Percentiles rank a stretch among this genome's conserved stretches.
These are phyloP conservation scores for Phenganax marumi DNA, from an alignment of 92 coral and sea anemone genomes.

Conservation along the genomic window DNA sequence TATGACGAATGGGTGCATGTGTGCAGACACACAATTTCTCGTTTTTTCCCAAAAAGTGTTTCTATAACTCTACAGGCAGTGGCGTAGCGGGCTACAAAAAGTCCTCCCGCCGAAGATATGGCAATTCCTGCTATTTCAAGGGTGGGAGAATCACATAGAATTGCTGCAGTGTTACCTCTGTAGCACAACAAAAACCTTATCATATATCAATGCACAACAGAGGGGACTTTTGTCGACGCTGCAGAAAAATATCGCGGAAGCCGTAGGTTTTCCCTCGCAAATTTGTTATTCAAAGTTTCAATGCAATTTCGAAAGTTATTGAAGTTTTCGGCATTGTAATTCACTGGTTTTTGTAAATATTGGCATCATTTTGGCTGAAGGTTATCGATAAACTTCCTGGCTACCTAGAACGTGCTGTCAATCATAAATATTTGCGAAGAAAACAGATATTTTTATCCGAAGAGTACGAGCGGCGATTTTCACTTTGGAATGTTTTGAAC, in stretches of 20 bases:
- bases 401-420: neutral
- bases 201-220: no score
- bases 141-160: no score
- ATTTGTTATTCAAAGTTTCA: neutral
- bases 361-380: neutral
- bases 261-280: neutral
- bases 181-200: no score
- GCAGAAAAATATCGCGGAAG: neutral
- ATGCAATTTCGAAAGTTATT: neutral
- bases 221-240: slow-evolving; percentile 12
- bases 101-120: no score
- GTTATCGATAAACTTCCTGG: neutral
- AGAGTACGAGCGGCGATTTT: neutral
- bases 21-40: slow-evolving; percentile 2
- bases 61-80: slow-evolving; percentile 2
- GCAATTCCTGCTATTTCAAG: no score
- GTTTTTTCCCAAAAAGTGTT: neutral
- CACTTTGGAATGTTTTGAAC: neutral
- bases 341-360: neutral
- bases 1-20: neutral
- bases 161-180: no score
- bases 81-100: no score
- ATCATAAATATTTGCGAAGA: neutral
- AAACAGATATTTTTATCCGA: neutral
- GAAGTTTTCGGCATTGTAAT: slow-evolving; percentile 1